Percentiles rank a stretch among this genome's conserved stretches.
Conservation (phyloP, 2,113 vertebrate species). For the Cacatua alba region DNA sequence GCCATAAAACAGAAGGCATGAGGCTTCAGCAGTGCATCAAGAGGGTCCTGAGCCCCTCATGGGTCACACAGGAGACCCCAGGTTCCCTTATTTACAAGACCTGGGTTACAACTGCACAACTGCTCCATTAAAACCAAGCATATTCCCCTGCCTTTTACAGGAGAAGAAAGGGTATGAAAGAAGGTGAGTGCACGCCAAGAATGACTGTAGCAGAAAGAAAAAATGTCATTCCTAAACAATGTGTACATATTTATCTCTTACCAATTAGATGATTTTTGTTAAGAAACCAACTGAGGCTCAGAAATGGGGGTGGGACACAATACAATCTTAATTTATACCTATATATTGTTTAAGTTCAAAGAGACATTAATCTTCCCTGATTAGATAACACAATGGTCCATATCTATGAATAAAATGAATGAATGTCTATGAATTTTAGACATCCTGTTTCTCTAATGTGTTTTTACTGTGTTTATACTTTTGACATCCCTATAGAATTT, state of each 20-base stretch:
- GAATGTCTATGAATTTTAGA: background rate
- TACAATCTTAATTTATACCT: background rate
- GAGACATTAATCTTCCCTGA: background rate
- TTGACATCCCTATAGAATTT: background rate
- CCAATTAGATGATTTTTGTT: background rate
- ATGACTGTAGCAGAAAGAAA: background rate
- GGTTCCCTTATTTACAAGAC: background rate
- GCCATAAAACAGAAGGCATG: background rate
- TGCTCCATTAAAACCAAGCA: background rate
- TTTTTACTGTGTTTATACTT: constrained; percentile 18
- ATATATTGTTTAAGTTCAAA: background rate
- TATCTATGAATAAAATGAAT: constrained; percentile 7
- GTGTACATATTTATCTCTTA: background rate
- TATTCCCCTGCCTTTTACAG: background rate
- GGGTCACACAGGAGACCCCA: background rate
- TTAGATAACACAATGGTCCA: background rate
- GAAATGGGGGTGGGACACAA: background rate
- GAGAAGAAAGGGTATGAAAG: background rate
- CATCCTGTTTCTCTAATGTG: background rate
- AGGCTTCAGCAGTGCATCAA: background rate
- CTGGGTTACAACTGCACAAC: background rate
- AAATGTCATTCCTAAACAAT: background rate
- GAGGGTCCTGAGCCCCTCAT: background rate
- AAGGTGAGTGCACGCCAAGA: background rate
- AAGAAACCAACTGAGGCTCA: background rate